These are phyloP conservation scores for Nowickia ferox DNA, from an alignment of 2,888 invertebrate species.

Conservation along the genomic window DNA sequence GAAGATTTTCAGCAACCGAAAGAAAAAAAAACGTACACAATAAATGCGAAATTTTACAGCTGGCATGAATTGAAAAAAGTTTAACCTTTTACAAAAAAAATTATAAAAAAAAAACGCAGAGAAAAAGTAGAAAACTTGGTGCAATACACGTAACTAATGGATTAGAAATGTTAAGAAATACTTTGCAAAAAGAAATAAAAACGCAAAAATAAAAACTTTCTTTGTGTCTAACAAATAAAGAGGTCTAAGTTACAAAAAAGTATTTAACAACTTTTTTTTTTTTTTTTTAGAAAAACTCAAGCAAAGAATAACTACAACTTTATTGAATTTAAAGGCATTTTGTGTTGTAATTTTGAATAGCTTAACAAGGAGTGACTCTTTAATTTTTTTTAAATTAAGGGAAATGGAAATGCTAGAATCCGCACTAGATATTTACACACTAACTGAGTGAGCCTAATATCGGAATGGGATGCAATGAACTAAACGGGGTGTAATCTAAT, in stretches of 20 bases:
- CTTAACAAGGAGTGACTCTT: neutral
- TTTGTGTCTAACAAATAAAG: slow-evolving; percentile 60
- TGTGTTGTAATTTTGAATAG: neutral
- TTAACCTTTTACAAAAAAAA: neutral
- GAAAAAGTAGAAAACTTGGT: neutral
- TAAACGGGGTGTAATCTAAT: too few species aligned
- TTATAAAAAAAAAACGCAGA: neutral
- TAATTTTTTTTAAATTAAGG: neutral
- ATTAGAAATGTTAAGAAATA: slow-evolving; percentile 64
- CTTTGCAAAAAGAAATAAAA: slow-evolving; percentile 21
- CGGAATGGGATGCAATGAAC: too few species aligned
- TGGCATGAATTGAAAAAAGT: slow-evolving; percentile 30
- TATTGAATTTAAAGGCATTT: slow-evolving; percentile 39
- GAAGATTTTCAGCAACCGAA: slow-evolving; percentile 15
- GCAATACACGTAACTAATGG: slow-evolving; percentile 59
- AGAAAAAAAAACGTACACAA: neutral
- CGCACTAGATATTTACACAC: too few species aligned
- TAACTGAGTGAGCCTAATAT: too few species aligned
- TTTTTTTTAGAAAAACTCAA: slow-evolving; percentile 24
- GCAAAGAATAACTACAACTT: slow-evolving; percentile 19
- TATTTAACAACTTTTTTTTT: slow-evolving; percentile 33
- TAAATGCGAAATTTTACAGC: slow-evolving; percentile 58
- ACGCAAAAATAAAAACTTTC: slow-evolving; percentile 21
- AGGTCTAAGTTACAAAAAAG: slow-evolving; percentile 57
- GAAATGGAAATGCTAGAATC: neutral